phyloP scores from a whole-genome alignment of 2,797 vertebrate species.

The Glyptemys insculpta region DNA sequence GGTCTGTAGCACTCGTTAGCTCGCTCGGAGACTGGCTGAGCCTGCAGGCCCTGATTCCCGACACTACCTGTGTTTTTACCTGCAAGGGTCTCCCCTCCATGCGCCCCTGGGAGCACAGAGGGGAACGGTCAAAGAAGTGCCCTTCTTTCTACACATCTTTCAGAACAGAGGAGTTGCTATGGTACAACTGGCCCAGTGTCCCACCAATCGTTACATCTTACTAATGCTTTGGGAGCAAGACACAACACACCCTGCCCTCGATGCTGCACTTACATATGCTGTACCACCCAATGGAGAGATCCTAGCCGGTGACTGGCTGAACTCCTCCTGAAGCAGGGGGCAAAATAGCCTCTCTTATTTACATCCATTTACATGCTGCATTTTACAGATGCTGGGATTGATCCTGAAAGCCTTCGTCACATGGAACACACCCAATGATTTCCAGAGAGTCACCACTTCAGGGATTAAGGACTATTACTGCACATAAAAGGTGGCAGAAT shows the following conservation, averaged over 20 bases:
- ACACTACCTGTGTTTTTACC: neutral
- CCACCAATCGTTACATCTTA: neutral
- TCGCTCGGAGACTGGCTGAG: neutral
- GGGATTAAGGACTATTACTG: neutral
- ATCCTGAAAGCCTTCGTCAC: slow-evolving; percentile 21
- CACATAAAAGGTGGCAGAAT: neutral
- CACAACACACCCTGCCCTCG: neutral
- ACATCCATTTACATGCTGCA: slow-evolving; percentile 4
- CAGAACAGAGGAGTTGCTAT: neutral
- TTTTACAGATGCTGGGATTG: slow-evolving; percentile 13
- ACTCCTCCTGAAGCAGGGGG: slow-evolving; percentile 14
- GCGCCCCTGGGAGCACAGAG: accelerated
- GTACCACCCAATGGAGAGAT: neutral
- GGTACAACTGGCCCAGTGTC: neutral
- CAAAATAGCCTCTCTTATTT: neutral
- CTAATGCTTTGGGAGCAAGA: neutral
- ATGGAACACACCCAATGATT: neutral
- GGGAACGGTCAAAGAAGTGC: neutral
- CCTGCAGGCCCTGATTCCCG: neutral
- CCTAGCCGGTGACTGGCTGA: slow-evolving; percentile 39
- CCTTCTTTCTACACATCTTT: neutral
- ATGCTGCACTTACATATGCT: neutral
- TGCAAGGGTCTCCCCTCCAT: neutral
- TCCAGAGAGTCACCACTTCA: neutral
- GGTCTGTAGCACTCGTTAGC: neutral